Evolutionary conservation across 2,113 vertebrate species (phyloP).

Genomic region (Erythrolamprus reginae): DNA sequence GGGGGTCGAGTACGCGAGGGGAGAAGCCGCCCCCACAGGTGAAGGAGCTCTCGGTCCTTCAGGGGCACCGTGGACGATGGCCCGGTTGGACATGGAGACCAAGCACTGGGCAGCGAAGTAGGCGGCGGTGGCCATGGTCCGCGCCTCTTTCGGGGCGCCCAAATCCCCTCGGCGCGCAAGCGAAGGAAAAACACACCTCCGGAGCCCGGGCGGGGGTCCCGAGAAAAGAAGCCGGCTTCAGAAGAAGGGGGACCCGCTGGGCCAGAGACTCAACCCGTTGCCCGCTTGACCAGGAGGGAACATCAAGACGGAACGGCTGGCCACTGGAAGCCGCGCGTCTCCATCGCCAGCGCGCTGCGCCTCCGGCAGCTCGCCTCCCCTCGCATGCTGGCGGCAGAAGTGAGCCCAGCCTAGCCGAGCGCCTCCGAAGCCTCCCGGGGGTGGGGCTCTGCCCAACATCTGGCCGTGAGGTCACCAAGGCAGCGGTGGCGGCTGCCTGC

Average conservation of each 20-base stretch:
- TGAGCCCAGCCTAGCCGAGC: slow-evolving; percentile 55
- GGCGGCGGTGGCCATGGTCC: slow-evolving; percentile 77
- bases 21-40: slow-evolving; percentile 65
- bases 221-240: slow-evolving; percentile 21
- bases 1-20: slow-evolving; percentile 58
- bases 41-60: slow-evolving; percentile 73
- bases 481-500: slow-evolving; percentile 64
- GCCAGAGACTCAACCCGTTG: slow-evolving; percentile 51
- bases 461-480: slow-evolving; percentile 68
- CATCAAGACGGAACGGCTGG: slow-evolving; percentile 32
- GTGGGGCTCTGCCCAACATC: slow-evolving; percentile 66
- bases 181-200: neutral
- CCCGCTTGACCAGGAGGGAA: slow-evolving; percentile 45
- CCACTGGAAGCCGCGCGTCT: neutral
- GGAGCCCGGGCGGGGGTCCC: neutral
- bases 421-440: slow-evolving; percentile 59
- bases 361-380: slow-evolving; percentile 49
- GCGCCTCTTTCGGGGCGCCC: slow-evolving; percentile 9
- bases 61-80: slow-evolving; percentile 79
- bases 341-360: neutral
- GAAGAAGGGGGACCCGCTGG: slow-evolving; percentile 51
- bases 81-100: slow-evolving; percentile 93
- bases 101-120: slow-evolving; percentile 96
- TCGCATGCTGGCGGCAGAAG: slow-evolving; percentile 61
- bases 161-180: slow-evolving; percentile 15